Base-by-base conservation (phyloP, 2,113 vertebrate species). In the Notothenia coriiceps region DNA sequence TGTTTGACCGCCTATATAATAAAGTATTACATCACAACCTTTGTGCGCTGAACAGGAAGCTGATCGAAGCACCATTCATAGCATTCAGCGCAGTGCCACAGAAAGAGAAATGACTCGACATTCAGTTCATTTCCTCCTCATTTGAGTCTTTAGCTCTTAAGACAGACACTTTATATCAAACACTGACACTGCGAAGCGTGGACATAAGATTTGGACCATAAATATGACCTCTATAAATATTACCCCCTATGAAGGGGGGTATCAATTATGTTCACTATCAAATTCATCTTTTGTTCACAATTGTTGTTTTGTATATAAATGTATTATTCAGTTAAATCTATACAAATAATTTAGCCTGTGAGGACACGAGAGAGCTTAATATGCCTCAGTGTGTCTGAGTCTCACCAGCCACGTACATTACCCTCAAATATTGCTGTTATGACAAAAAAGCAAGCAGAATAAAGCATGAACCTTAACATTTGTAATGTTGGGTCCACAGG, bases 21-120 rank as follows among this genome's bases (percentile, higher is more conserved):
- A 84, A 56, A 64, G 85, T 91, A 91, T 94, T 94, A 93, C 85
- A 85, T 93, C 89, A 93, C 73, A 69, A 6, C 18, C 54, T 46
- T 80, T 84, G 80, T 54, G 74, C 10, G 52, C 79, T 63, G 68
- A 68, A 69, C 83, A 70, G 71, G 80, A 91, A 82, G 86, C 80
- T 65, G 80, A 90, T 83, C 77, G 83, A 66, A 62, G 77, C 64
- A 52, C 40, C 43, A 67, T 40, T 65, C 68, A 57, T 83, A 67
- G 82, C 68, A 22, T 74, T 74, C 66, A 63, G 33, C 64, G 3
- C 68, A 43, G 22, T 54, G 11, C 17, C 77, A 67, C 17, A 47
- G 43, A 70, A 20, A 68, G 7, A 56, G 0, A 6, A 60, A 61
- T 76, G 51, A 51, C 54, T 62, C 25, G 17, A 13, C 33, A 14